Evolutionary conservation across 2,888 invertebrate genomes (phyloP).

Genomic region (Apodemia duryi): DNA sequence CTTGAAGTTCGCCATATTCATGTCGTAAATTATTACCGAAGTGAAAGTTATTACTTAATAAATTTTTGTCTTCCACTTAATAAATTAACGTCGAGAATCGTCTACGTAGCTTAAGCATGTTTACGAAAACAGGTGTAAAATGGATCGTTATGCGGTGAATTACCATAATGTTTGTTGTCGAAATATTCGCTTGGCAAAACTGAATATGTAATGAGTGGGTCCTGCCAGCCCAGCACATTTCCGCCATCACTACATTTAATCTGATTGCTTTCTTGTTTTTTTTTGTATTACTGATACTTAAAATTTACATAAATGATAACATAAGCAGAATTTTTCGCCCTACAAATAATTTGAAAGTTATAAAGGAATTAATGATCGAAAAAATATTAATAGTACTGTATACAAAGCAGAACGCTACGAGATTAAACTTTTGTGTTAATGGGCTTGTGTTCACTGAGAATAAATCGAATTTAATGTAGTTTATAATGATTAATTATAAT

Average conservation of each 20-base stretch:
- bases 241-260: constrained; percentile 12
- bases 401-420: no score
- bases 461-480: no score
- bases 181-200: constrained; percentile 66
- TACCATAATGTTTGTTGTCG: constrained; percentile 75
- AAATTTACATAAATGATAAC: constrained; percentile 1
- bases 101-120: constrained; percentile 60
- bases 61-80: constrained; percentile 19
- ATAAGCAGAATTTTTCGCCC: no score
- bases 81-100: constrained; percentile 41
- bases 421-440: no score
- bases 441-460: no score
- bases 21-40: constrained; percentile 9
- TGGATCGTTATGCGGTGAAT: constrained; percentile 57
- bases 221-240: constrained; percentile 19
- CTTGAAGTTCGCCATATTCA: constrained; percentile 10
- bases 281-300: not conserved
- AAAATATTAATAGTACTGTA: no score
- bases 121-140: constrained; percentile 74
- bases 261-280: not conserved
- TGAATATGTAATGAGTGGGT: constrained; percentile 61
- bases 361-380: no score
- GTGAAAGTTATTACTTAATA: constrained; percentile 19
- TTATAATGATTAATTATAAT: no score
- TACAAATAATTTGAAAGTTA: no score